phyloP scores from a whole-genome alignment of 2,797 vertebrate species.

The Gallinago nigripennis region DNA sequence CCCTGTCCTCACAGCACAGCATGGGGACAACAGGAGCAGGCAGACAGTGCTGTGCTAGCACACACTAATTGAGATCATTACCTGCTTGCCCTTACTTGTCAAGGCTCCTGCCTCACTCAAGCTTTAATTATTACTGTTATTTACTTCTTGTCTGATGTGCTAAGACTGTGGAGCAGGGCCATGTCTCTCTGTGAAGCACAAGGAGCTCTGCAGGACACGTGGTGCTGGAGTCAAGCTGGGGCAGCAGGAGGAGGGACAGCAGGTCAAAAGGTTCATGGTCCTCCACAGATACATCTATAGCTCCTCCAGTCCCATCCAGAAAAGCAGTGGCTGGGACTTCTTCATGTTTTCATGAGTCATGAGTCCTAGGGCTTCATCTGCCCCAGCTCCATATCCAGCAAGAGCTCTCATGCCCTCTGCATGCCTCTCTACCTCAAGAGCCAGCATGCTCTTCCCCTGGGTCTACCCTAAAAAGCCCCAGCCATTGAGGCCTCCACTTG shows the following conservation, averaged over 20 bases:
- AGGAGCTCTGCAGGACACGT: not conserved
- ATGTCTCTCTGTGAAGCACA: not conserved
- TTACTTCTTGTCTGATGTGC: not conserved
- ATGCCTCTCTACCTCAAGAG: not conserved
- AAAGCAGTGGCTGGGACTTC: not conserved
- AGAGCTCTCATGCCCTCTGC: not conserved
- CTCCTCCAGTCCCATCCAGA: not conserved
- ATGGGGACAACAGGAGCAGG: not conserved
- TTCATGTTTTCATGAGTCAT: not conserved
- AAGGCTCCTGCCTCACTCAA: not conserved
- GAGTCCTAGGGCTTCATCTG: not conserved
- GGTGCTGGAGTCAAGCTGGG: not conserved
- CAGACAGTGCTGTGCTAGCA: constrained; percentile 10
- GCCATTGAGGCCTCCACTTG: not conserved
- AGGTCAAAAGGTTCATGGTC: not conserved
- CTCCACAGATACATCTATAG: not conserved
- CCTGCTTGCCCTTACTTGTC: constrained; percentile 43
- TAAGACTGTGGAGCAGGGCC: rapidly evolving
- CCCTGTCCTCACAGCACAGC: not conserved
- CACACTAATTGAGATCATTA: constrained; percentile 31
- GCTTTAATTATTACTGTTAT: constrained; percentile 23
- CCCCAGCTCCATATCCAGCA: not conserved
- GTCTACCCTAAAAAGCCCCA: not conserved
- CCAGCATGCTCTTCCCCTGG: not conserved
- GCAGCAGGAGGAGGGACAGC: not conserved